Evolutionary conservation across 2,888 invertebrate species (phyloP), one percentile per base, ranked within the genome.

Genomic region (Andrena praecox): DNA sequence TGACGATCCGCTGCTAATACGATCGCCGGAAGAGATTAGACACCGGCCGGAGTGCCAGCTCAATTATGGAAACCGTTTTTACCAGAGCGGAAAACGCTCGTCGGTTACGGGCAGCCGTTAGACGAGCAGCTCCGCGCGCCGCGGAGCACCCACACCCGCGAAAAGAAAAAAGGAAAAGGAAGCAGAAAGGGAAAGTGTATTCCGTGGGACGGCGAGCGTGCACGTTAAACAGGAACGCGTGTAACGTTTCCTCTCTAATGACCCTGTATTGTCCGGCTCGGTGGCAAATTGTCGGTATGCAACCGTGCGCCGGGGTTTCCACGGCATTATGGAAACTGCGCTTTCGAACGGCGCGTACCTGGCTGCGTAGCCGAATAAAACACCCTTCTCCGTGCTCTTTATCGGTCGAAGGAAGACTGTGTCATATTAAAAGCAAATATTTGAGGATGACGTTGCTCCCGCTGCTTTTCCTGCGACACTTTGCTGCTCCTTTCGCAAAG

Each of bases 51-150:
- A 69, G 52, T 82, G 82, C 82, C 77, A 73, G 77, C 73, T 77
- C 82, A 70, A 83, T 83, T 83, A 83, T 82, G 82, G 82, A 83
- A 77, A 83, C 77, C 60, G 77, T 83, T 82, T 77, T 81, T 70
- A 77, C 60, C 60, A 77, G 77, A 66, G 82, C 72, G 77, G 77
- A 77, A 81, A 83, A 78, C 67, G 52, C 56, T 60, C 33, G 29
- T 77, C 24, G 73, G 80, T 77, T 72, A 67, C 54, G 66, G 52
- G 63, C 60, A 63, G 62, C 56, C 68, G 77, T 72, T 68, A 54
- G 67, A 68, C 62, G 77, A 73, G 52, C 77, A 54, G 20, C 69
- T 59, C 48, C 24, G 10, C 48, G 16, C 50, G 29, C 59, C 63
- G 71, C 70, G 68, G 31, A 60, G 48, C 66, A 29, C 63, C 63